Evolutionary conservation across 2,113 vertebrate genomes (phyloP).

Genomic region (Sander lucioperca): DNA sequence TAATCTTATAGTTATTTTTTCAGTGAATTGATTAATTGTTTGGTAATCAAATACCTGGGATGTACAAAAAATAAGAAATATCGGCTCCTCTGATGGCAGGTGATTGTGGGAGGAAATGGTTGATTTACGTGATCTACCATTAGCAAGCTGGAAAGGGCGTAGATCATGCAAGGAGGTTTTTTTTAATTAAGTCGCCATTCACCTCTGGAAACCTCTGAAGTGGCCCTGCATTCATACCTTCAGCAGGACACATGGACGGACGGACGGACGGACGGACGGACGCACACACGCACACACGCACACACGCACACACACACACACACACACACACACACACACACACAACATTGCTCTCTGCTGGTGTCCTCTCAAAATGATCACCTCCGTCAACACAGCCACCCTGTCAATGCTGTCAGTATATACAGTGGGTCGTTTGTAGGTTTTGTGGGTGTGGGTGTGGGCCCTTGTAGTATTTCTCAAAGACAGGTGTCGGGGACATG

Average conservation of each 20-base stretch:
- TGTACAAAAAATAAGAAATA: constrained; percentile 14
- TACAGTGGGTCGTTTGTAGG: neutral
- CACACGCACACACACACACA: neutral
- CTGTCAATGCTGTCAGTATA: constrained; percentile 21
- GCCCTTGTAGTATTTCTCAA: neutral
- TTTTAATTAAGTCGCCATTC: constrained; percentile 69
- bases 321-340: neutral
- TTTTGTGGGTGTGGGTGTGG: neutral
- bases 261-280: constrained; percentile 20
- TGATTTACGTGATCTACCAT: constrained; percentile 32
- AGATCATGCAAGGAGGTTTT: constrained; percentile 32
- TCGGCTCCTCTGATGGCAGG: constrained; percentile 28
- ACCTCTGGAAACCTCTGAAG: constrained; percentile 62
- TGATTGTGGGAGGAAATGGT: constrained; percentile 38
- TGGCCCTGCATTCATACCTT: constrained; percentile 4
- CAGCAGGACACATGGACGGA: constrained; percentile 5
- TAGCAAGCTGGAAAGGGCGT: constrained; percentile 43
- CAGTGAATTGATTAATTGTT: neutral
- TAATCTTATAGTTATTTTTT: neutral
- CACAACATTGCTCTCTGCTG: constrained; percentile 4
- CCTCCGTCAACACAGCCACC: neutral
- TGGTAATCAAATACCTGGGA: neutral
- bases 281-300: neutral
- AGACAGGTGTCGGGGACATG: constrained; percentile 43
- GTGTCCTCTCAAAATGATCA: constrained; percentile 8